Evolutionary conservation across 2,888 invertebrate species (phyloP).

Genomic region (Pheosia gnoma): DNA sequence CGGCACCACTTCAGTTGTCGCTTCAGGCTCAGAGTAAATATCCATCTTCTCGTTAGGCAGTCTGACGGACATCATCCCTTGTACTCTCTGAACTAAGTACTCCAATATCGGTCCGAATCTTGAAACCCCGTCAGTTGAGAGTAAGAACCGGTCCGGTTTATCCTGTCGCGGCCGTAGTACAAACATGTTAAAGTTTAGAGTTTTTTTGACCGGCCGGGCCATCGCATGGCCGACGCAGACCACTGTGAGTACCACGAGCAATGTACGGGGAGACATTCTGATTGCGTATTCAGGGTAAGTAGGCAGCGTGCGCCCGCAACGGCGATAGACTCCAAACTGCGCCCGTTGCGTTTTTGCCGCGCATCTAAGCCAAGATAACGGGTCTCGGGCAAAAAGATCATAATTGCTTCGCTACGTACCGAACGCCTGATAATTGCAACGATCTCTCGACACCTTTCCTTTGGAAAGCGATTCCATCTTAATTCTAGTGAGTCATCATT

Average conservation of each 20-base stretch:
- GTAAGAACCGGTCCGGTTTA: conserved; percentile 59
- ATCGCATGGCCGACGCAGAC: conserved; percentile 56
- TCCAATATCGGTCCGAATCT: conserved; percentile 88
- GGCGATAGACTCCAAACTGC: conserved; percentile 66
- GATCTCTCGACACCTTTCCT: conserved; percentile 79
- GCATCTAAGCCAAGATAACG: conserved; percentile 78
- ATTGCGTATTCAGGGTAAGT: conserved; percentile 15
- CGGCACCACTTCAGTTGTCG: conserved; percentile 37
- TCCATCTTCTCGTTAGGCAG: conserved; percentile 82
- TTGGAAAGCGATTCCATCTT: conserved; percentile 79
- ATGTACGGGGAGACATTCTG: conserved; percentile 49
- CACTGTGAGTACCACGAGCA: conserved; percentile 57
- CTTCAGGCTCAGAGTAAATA: conserved; percentile 49
- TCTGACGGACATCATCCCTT: conserved; percentile 88
- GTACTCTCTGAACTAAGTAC: conserved; percentile 87
- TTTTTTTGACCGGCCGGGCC: conserved; percentile 67
- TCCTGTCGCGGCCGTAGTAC: conserved; percentile 67
- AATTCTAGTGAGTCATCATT: conserved; percentile 71
- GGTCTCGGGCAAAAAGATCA: conserved; percentile 80
- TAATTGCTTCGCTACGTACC: conserved; percentile 72
- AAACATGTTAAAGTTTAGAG: conserved; percentile 79
- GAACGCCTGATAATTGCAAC: conserved; percentile 72
- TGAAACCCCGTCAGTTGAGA: conserved; percentile 72
- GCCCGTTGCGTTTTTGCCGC: conserved; percentile 67
- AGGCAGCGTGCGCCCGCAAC: conserved; percentile 62